A percentile compares a stretch with the other conserved stretches of the same genome.
These are phyloP conservation scores for Laterallus jamaicensis DNA, from an alignment of 2,113 vertebrate genomes.

Conservation along the genomic window DNA sequence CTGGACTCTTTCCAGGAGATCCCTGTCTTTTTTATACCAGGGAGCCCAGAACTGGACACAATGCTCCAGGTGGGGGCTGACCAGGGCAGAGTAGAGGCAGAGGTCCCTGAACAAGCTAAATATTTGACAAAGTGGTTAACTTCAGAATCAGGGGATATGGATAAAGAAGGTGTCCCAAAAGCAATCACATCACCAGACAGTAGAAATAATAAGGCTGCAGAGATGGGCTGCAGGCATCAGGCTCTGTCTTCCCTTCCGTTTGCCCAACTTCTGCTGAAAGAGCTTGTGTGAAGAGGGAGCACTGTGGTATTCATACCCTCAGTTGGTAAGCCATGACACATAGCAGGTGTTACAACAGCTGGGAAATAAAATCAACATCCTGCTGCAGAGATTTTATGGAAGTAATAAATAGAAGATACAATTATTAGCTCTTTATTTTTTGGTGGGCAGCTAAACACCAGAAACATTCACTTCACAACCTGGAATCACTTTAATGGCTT, in stretches of 20 bases:
- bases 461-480: neutral
- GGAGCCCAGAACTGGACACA: too few species aligned
- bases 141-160: neutral
- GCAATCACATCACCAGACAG: neutral
- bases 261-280: neutral
- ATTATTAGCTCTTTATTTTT: neutral
- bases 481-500: neutral
- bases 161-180: neutral
- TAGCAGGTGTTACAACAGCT: neutral
- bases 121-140: neutral
- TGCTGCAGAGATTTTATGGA: neutral
- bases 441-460: neutral
- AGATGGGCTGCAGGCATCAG: neutral
- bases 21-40: too few species aligned
- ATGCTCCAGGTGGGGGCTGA: too few species aligned
- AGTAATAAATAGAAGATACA: neutral
- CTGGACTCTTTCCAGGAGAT: too few species aligned
- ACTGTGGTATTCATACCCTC: neutral
- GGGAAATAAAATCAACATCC: neutral
- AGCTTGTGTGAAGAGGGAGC: neutral
- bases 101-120: neutral
- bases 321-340: neutral
- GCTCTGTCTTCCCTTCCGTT: neutral
- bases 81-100: too few species aligned
- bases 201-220: neutral